phyloP scores from a whole-genome alignment of 2,797 vertebrate species.

The Phataginus tetradactyla region DNA sequence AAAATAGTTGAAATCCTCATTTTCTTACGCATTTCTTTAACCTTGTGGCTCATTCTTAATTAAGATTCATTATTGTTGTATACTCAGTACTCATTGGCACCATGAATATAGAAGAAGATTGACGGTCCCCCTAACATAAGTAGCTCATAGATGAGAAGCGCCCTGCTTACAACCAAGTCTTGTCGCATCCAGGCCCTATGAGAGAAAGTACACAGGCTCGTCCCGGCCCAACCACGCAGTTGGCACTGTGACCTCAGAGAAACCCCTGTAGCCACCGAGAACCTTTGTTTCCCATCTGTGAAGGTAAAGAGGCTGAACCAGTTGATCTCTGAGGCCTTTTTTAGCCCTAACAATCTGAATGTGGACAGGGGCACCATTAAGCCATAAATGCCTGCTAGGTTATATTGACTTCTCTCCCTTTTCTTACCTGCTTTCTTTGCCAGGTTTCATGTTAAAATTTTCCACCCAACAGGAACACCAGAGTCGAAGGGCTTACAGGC shows the following conservation, averaged over 20 bases:
- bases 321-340: background rate
- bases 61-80: background rate
- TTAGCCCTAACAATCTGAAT: background rate
- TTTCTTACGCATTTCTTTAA: background rate
- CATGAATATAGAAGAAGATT: background rate
- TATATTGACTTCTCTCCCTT: background rate
- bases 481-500: background rate
- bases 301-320: background rate
- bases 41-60: background rate
- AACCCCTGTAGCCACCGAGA: background rate
- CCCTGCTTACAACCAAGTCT: background rate
- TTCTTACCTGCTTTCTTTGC: background rate
- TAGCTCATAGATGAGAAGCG: background rate
- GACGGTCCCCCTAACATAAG: background rate
- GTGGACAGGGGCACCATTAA: background rate
- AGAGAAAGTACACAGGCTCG: background rate
- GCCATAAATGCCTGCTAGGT: background rate
- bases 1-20: background rate
- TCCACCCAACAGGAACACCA: slow-evolving; percentile 30
- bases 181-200: background rate
- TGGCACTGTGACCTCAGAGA: background rate
- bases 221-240: background rate
- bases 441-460: slow-evolving; percentile 45
- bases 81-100: background rate
- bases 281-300: background rate